phyloP scores from a whole-genome alignment of 2,113 vertebrate genomes.

The Phylloscopus whistleri region DNA sequence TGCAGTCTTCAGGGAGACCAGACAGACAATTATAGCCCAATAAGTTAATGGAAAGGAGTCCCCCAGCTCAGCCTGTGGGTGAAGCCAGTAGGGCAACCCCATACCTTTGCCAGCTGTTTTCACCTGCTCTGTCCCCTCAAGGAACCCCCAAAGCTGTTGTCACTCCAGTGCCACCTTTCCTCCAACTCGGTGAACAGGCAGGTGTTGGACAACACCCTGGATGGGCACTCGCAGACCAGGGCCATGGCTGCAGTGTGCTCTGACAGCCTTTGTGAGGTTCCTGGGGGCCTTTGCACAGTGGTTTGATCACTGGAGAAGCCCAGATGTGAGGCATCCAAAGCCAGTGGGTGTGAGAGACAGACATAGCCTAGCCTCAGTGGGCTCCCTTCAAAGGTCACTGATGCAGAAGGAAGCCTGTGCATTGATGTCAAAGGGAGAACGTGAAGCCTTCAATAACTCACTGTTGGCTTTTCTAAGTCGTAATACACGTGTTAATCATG shows the following conservation, averaged over 20 bases:
- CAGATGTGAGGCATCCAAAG: not conserved
- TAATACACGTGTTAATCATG: not conserved
- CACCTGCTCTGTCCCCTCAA: accelerated
- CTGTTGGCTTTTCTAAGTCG: not conserved
- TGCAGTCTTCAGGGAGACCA: not conserved
- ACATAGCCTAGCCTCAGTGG: not conserved
- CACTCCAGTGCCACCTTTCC: not conserved
- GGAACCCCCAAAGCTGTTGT: not conserved
- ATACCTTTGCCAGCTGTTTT: not conserved
- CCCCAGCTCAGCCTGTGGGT: not conserved
- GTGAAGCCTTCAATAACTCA: not conserved
- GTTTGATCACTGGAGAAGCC: not conserved
- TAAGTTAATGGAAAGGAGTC: not conserved
- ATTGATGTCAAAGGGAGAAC: not conserved
- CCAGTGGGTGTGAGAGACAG: not conserved
- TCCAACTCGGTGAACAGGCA: not conserved
- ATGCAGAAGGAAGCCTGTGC: not conserved
- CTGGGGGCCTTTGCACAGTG: not conserved
- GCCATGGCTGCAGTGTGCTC: not conserved
- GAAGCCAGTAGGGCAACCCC: not conserved
- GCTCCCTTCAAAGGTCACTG: not conserved
- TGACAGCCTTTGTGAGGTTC: not conserved
- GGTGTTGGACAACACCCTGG: not conserved
- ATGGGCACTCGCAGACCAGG: not conserved
- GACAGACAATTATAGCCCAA: not conserved